Conservation (phyloP, 2,113 vertebrate species). For the Oreocharis arfaki region DNA sequence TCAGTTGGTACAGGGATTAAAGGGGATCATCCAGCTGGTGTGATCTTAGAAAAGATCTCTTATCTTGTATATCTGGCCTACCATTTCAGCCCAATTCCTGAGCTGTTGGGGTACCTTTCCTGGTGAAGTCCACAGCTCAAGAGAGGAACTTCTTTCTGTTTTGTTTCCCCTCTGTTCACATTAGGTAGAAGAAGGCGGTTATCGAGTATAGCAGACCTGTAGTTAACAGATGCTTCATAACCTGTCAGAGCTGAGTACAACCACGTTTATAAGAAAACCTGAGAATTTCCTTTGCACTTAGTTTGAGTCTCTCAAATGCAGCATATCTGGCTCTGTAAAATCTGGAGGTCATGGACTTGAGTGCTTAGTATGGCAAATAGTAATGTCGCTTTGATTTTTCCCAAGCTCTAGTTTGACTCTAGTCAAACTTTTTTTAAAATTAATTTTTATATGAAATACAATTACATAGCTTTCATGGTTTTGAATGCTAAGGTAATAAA, state of each 20-base stretch:
- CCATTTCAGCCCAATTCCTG: not conserved
- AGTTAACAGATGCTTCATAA: not conserved
- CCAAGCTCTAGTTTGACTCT: not conserved
- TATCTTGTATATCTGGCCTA: not conserved
- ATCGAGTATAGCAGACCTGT: not conserved
- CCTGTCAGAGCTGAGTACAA: not conserved
- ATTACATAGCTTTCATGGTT: rapidly evolving
- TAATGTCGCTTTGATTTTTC: not conserved
- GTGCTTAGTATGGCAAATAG: rapidly evolving
- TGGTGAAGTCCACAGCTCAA: not conserved
- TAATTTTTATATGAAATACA: not conserved
- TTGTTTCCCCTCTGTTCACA: not conserved
- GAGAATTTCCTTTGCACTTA: rapidly evolving
- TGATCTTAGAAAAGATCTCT: not conserved
- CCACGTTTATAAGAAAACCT: not conserved
- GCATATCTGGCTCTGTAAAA: not conserved
- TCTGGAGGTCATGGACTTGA: not conserved
- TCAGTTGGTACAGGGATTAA: not conserved
- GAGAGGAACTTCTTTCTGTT: not conserved
- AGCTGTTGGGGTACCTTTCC: rapidly evolving
- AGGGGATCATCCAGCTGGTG: not conserved
- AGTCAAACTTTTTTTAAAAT: not conserved
- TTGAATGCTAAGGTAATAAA: not conserved
- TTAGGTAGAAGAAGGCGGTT: not conserved
- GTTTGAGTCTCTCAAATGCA: not conserved